These are phyloP conservation scores for Pogonocherus hispidulus DNA, from an alignment of 2,888 invertebrate species.

Conservation along the genomic window DNA sequence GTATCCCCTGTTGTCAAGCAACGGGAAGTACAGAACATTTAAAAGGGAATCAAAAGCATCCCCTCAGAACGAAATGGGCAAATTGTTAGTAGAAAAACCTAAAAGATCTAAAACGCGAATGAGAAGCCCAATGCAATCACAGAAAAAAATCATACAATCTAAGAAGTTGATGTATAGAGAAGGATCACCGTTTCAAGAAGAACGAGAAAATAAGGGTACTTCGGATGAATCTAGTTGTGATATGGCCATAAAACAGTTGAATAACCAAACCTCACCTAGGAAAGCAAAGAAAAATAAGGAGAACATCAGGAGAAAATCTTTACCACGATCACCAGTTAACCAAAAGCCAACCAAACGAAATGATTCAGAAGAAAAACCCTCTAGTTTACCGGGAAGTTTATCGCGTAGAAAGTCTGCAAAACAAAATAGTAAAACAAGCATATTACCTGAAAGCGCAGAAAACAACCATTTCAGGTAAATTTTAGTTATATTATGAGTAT, in stretches of 20 bases:
- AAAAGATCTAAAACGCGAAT: slow-evolving; percentile 65
- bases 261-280: slow-evolving; percentile 70
- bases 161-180: slow-evolving; percentile 48
- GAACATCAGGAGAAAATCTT: slow-evolving; percentile 77
- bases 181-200: slow-evolving; percentile 39
- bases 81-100: slow-evolving; percentile 60
- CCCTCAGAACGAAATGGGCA: slow-evolving; percentile 56
- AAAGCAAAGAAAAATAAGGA: slow-evolving; percentile 76
- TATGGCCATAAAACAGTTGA: slow-evolving; percentile 43
- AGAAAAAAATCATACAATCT: slow-evolving; percentile 59
- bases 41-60: slow-evolving; percentile 51
- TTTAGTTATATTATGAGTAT: too few species aligned
- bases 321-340: slow-evolving; percentile 73
- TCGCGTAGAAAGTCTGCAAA: slow-evolving; percentile 74
- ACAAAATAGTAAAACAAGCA: slow-evolving; percentile 11
- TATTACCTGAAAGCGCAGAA: slow-evolving; percentile 24
- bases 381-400: slow-evolving; percentile 70
- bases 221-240: slow-evolving; percentile 70
- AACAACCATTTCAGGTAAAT: neutral
- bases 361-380: slow-evolving; percentile 62
- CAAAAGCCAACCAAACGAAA: slow-evolving; percentile 62
- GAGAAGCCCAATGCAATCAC: slow-evolving; percentile 64
- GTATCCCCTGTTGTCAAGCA: slow-evolving; percentile 42
- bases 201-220: slow-evolving; percentile 58
- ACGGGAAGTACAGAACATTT: slow-evolving; percentile 44